These are phyloP conservation scores for Natator depressus DNA, from an alignment of 2,113 vertebrate genomes.

Conservation along the genomic window DNA sequence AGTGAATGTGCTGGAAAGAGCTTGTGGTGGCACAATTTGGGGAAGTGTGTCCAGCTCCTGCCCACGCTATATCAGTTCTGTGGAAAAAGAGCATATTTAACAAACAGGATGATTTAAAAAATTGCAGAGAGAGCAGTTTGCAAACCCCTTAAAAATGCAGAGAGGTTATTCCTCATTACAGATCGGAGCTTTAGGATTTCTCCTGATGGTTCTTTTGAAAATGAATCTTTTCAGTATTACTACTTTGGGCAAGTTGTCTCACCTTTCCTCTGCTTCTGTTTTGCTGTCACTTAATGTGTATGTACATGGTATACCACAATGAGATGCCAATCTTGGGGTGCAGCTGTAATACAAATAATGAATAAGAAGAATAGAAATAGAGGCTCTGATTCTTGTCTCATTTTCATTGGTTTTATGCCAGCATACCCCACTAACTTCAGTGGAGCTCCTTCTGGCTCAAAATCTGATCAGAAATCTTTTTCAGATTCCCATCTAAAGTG, in stretches of 20 bases:
- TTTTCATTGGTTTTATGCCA: neutral
- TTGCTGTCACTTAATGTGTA: neutral
- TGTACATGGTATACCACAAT: neutral
- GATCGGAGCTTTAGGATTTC: neutral
- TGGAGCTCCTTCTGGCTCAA: neutral
- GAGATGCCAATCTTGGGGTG: neutral
- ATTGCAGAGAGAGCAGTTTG: neutral
- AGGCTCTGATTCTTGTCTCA: neutral
- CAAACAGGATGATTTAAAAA: neutral
- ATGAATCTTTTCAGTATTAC: neutral
- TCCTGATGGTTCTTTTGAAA: neutral
- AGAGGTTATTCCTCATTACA: neutral
- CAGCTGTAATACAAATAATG: neutral
- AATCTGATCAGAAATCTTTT: neutral
- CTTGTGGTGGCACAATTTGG: accelerated
- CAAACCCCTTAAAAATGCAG: neutral
- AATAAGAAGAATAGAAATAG: neutral
- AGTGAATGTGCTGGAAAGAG: accelerated
- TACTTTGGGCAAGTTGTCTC: neutral
- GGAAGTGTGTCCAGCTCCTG: neutral
- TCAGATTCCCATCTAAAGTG: slow-evolving; percentile 14
- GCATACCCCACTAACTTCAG: neutral
- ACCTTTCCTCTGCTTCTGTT: neutral
- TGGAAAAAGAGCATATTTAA: neutral
- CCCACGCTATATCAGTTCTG: neutral